phyloP scores from a whole-genome alignment of 2,888 invertebrate species.

The Apamea anceps region DNA sequence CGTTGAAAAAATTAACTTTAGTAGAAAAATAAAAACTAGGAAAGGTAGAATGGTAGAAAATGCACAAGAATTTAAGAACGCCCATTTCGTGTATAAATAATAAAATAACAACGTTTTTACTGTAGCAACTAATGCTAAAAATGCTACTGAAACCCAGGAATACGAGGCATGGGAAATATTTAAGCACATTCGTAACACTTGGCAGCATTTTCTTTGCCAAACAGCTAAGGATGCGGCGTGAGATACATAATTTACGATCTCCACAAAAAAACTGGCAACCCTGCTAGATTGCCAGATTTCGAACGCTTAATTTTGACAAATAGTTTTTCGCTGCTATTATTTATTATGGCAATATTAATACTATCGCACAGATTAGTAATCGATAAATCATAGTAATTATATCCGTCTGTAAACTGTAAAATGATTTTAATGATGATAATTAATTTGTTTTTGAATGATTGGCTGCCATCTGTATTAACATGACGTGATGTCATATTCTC shows the following conservation, averaged over 20 bases:
- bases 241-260: constrained; percentile 62
- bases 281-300: constrained; percentile 61
- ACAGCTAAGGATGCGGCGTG: constrained; percentile 57
- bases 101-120: not conserved
- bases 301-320: constrained; percentile 75
- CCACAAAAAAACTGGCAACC: constrained; percentile 63
- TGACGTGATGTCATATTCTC: constrained; percentile 4
- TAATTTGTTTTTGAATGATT: constrained; percentile 49
- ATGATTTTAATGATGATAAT: constrained; percentile 55
- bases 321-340: constrained; percentile 63
- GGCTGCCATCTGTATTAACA: constrained; percentile 47
- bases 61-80: not conserved
- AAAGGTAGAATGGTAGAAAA: not conserved
- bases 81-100: not conserved
- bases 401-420: constrained; percentile 55
- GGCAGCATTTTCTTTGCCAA: constrained; percentile 61
- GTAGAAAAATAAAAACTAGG: not conserved
- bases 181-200: constrained; percentile 56
- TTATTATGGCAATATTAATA: constrained; percentile 64
- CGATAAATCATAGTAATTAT: constrained; percentile 68
- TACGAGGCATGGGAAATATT: constrained; percentile 52
- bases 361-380: constrained; percentile 66
- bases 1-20: no score
- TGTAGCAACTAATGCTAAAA: constrained; percentile 35
- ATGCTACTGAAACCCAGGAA: constrained; percentile 11